Base-by-base conservation (phyloP, 2,888 invertebrate genomes). In the Cremastobaeus sp. region DNA sequence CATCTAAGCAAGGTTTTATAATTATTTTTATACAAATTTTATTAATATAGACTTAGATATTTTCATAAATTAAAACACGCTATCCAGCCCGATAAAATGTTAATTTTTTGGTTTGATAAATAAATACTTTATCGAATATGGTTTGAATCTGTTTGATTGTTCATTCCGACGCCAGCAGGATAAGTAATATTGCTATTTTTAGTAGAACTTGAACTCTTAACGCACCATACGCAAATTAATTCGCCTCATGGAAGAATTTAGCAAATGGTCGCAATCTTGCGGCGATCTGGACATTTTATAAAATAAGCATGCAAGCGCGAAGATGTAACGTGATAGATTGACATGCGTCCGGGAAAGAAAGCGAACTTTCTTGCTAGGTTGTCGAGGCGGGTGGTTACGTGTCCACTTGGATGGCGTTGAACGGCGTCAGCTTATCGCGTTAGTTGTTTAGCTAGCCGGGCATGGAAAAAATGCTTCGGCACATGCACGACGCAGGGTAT, bases 401-500 rank as follows among this genome's bases (percentile, higher is more conserved):
- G 76, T 76, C 62, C 76, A 54, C 64, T 78, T 65, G 77, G 77
- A 77, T 77, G 76, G 76, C 77, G 78, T 78, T 78, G 77, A 81
- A 78, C 78, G 78, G 80, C 80, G 80, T 81, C 77, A 78, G 77
- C 80, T 83, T 84, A 84, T 84, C 84, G 82, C 78, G 62, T 74
- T 48, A 64, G 71, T 72, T 55, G 69, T 70, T 74, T 74, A 68
- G 73, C 68, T 65, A 73, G 71, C 32, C 60, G 64, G 65, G 25
- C 60, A 62, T 65, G 52, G 59, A 72, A 78, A 80, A 78, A 78
- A 81, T 70, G 78, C 76, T 81, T 82, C 79, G 77, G 80, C 83
- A 83, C 84, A 85, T 84, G 84, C 82, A 82, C 81, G 79, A 60
- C 70, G 66, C 70, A 59, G 64, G 79, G 79, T 84, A 84, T 85